Base-by-base conservation (phyloP, 1,140 invertebrate species). In the Xylocopa sonorina region DNA sequence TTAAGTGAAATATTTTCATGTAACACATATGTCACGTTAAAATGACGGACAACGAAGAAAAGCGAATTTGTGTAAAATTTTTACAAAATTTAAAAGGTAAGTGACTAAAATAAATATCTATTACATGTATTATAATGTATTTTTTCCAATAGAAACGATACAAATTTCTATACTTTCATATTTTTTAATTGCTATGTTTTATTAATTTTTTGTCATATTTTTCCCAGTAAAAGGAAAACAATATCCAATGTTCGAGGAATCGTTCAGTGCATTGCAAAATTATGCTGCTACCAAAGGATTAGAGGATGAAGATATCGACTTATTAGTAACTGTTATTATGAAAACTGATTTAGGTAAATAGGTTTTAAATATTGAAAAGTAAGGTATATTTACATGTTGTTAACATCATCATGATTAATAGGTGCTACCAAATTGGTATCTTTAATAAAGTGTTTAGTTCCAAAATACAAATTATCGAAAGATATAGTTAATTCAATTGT, bases 381-480 rank as follows among this genome's bases (percentile, higher is more conserved):
- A 29, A 48, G n/a, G n/a, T n/a, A n/a, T 21, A 41, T 46, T 63
- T 73, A 29, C 16, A 14, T 21, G 34, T n/a, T 55, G 14, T 34
- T 57, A 12, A 24, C 34, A 62, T 16, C 51, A 75, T 51, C 14
- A 63, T 48, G 0, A 64, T 67, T 46, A 5, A 76, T 41, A 92
- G 89, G 38, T 81, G 83, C 82, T 16, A 66, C 12, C 27, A 87
- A 86, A 76, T 32, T 57, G 9, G 74, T 81, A 12, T n/a, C 78
- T 0, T 66, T 93, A 21, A 82, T 91, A 53, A 89, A 90, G 80
- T 92, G 90, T 80, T 73, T 92, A 51, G 85, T 92, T 76, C 91
- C 92, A 62, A 82, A 16, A 41, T 53, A 85, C 24, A 83, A 71
- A 60, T 7, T 92, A 32, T 18, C 82, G 4, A 77, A 90, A 27